These are phyloP conservation scores for Probosciger aterrimus DNA, from an alignment of 2,113 vertebrate genomes.

Conservation along the genomic window DNA sequence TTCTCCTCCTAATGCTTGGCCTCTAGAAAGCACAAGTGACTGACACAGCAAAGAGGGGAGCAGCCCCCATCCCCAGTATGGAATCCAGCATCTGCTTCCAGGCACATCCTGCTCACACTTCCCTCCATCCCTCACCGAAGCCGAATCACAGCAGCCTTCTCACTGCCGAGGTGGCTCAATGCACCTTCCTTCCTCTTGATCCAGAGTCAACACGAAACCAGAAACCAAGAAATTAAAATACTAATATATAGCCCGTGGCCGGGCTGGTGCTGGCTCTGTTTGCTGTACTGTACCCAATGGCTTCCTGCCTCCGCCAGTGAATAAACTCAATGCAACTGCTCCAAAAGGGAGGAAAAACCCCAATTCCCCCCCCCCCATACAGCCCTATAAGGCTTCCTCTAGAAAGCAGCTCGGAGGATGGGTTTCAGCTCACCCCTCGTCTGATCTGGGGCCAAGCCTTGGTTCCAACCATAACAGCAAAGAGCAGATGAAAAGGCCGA, in stretches of 20 bases:
- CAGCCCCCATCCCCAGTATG: not conserved
- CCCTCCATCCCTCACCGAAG: not conserved
- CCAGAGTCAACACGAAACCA: slow-evolving; percentile 13
- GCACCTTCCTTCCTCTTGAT: slow-evolving; percentile 29
- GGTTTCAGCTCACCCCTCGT: slow-evolving; percentile 54
- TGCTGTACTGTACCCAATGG: not conserved
- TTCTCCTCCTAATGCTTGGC: slow-evolving; percentile 27
- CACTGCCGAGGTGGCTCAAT: slow-evolving; percentile 1
- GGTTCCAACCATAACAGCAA: slow-evolving; percentile 69
- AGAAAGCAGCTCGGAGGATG: slow-evolving; percentile 13
- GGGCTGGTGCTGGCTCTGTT: not conserved
- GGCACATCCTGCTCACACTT: not conserved
- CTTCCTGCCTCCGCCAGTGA: slow-evolving; percentile 18
- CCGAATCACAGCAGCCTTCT: slow-evolving; percentile 23
- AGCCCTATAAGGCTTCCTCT: not conserved
- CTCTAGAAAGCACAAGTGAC: not conserved
- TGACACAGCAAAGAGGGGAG: not conserved
- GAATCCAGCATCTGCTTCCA: slow-evolving; percentile 9
- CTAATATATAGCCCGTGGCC: not conserved
- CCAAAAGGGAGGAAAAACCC: not conserved
- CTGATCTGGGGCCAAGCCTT: slow-evolving; percentile 63
- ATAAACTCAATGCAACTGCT: not conserved
- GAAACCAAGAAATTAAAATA: slow-evolving; percentile 7
- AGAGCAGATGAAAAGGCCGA: slow-evolving; percentile 82
- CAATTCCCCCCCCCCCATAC: not conserved